Evolutionary conservation across 2,797 vertebrate species (phyloP), one percentile per base, ranked within the genome.

Genomic region (Lophius americanus): DNA sequence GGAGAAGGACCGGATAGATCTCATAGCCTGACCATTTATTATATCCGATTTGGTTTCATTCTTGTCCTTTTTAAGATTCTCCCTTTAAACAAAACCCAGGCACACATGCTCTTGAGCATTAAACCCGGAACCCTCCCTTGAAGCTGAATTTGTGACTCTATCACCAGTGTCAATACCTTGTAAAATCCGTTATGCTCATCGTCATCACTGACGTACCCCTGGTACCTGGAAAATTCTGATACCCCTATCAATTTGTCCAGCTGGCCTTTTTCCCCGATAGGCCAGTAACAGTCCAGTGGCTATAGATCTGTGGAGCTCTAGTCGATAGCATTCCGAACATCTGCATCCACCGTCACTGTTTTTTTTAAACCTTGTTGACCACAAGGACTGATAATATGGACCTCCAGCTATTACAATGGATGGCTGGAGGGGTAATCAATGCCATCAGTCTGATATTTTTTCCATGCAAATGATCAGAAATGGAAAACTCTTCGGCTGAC

Each of bases 291-390:
- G 68, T 59, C 68, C 10, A 12, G 56, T 52, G 65, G 66, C 74
- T 86, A 85, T 84, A 70, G 84, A 88, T 89, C 78, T 51, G 47
- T 41, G 54, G 53, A 58, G 70, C 49, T 38, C 54, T 42, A 64
- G 76, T 90, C 86, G 52, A 73, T 87, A 78, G 65, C 61, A 11
- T 83, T 82, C 78, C 73, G 84, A 83, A 79, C 69, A 60, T 85
- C 63, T 73, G 52, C 75, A 37, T 85, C 73, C 75, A 82, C 36
- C 82, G 84, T 86, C 76, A 67, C 68, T 9, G 39, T 71, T 36
- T 48, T 60, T 81, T 79, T 83, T 82, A 67, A 52, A 70, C 73
- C 76, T 75, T 64, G 54, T 14, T 73, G 85, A 86, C 58, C n/a
- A n/a, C n/a, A n/a, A n/a, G 52, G 36, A 64, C 43, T 12, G 42